Evolutionary conservation across 2,113 vertebrate genomes (phyloP), one percentile per base, ranked within the genome.

Genomic region (Baryphthengus martii): DNA sequence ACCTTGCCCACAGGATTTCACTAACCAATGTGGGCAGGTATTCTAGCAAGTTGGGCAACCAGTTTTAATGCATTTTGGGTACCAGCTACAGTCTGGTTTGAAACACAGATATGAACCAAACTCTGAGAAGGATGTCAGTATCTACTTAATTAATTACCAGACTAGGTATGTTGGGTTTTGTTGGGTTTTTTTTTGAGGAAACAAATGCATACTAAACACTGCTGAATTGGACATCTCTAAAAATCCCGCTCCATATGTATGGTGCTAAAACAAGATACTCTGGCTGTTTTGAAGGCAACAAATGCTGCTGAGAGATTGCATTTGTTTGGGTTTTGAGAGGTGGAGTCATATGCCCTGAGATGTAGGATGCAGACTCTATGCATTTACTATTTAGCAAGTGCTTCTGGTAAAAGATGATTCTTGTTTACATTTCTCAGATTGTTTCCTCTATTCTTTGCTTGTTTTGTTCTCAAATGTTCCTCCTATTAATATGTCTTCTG

Each of bases 401-500:
- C 24, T 82, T 63, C 42, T 85, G 49, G 37, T 76, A 58, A 49
- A 91, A 76, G 18, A 73, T 59, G 12, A 65, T 44, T 55, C 55
- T 37, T 82, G 35, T 66, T 95, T 75, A 90, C 55, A 49, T 42
- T 76, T 83, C 28, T 71, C 72, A 19, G 24, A 58, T 89, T 86
- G 53, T 76, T 95, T 86, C 91, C 42, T 73, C 9, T 73, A 61
- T 68, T 73, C 78, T 84, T 91, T 88, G 50, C 40, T 66, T 90
- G 83, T 73, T 97, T 97, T 90, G 14, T 55, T 96, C 62, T 93
- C 85, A 93, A 95, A 92, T 84, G 85, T 85, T 96, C 66, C 42
- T 91, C 82, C 88, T 71, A 82, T 93, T 97, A 96, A 93, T 81
- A 84, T 44, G 93, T 91, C 90, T 97, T 93, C 93, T 97, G 45